phyloP scores from a whole-genome alignment of 2,797 vertebrate genomes.

The Acanthurus tractus region DNA sequence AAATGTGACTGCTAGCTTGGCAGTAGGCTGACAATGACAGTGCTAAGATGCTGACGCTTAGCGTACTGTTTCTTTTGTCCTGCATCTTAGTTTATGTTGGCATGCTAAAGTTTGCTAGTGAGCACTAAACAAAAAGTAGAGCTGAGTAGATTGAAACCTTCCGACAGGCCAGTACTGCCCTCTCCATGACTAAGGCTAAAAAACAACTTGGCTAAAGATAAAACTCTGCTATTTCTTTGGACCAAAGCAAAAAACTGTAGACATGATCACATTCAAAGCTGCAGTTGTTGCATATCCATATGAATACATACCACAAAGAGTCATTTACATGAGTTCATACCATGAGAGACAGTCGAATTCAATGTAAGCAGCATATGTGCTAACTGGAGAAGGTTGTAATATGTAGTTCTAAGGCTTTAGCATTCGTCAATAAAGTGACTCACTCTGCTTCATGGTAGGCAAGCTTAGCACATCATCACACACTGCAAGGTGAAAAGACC shows the following conservation, averaged over 20 bases:
- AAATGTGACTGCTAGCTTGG: constrained; percentile 2
- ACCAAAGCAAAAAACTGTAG: not conserved
- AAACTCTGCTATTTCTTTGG: no score
- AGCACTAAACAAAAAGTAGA: not conserved
- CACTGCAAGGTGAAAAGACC: constrained; percentile 3
- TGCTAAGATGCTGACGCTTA: not conserved
- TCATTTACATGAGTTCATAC: not conserved
- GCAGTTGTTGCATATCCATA: not conserved
- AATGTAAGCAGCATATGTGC: constrained; percentile 6
- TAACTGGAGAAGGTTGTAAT: constrained; percentile 1
- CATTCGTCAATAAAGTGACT: constrained; percentile 43
- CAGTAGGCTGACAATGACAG: not conserved
- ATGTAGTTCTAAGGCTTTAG: constrained; percentile 16
- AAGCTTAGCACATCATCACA: constrained; percentile 42
- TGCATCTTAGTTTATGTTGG: not conserved
- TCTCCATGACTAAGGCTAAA: no score
- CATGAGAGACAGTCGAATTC: constrained; percentile 2
- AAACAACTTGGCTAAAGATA: no score
- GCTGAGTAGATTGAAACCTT: not conserved
- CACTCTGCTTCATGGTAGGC: not conserved
- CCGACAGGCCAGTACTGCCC: no score
- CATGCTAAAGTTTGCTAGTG: not conserved
- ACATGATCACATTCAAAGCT: not conserved
- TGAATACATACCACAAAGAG: not conserved
- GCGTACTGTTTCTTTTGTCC: not conserved